Evolutionary conservation across 2,888 invertebrate genomes (phyloP), one percentile per base, ranked within the genome.

Genomic region (Danaus chrysippus): DNA sequence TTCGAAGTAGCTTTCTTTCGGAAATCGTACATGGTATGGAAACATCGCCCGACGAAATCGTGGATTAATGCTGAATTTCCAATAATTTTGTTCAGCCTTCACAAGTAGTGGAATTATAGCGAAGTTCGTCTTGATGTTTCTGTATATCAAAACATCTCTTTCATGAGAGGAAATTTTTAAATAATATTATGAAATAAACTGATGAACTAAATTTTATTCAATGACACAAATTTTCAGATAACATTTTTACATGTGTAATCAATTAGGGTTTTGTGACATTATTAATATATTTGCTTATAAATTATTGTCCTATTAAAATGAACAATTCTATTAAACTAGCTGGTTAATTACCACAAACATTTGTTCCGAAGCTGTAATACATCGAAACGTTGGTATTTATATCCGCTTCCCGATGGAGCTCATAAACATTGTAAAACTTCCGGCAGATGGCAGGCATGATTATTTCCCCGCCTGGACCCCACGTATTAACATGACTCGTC

Each of bases 371-470:
- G 58, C 52, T 58, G 52, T 17, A 79, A 81, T 86, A 76, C 77
- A 76, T 72, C 82, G 82, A 82, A 83, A 83, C 78, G 83, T 80
- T 77, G 75, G 77, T 82, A 86, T 87, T 88, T 87, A 87, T 86
- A 84, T 78, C 79, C 81, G 82, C 81, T 86, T 84, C 81, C 87
- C 87, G 80, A 85, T 86, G 84, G 81, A 81, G 80, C 84, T 86
- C 85, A 88, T 88, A 89, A 87, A 89, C 86, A 86, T 86, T 87
- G 87, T 84, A 88, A 84, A 88, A 87, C 86, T 86, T 89, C 88
- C 88, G 89, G 84, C 86, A 87, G 83, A 85, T 87, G 86, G 85
- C 80, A 79, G 77, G 78, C 82, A 82, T 81, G 87, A 85, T 86
- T 84, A 86, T 85, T 81, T 78, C 76, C 72, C 76, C 66, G 59